phyloP scores from a whole-genome alignment of 2,888 invertebrate genomes.

The Watsonalla binaria region DNA sequence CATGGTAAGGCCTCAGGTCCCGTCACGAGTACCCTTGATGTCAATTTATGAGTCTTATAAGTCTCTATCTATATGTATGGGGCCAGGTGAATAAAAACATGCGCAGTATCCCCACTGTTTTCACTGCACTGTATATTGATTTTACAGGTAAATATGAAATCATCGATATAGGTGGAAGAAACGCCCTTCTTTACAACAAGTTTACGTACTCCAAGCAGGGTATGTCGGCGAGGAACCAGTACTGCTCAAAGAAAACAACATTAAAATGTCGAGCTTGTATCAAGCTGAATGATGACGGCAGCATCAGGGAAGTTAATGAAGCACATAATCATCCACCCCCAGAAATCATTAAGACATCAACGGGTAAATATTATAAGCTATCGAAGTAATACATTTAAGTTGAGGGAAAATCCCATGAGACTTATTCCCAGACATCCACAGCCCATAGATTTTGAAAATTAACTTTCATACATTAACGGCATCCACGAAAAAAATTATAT shows the following conservation, averaged over 20 bases:
- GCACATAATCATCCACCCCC: slow-evolving; percentile 33
- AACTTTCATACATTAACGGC: too few relatives aligned
- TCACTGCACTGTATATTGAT: not conserved
- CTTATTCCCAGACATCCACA: too few relatives aligned
- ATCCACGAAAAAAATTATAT: too few relatives aligned
- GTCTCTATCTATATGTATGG: too few relatives aligned
- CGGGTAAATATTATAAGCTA: not conserved
- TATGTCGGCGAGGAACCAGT: slow-evolving; percentile 2
- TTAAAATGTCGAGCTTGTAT: slow-evolving; percentile 28
- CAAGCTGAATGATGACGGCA: slow-evolving; percentile 7
- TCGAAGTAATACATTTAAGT: not conserved
- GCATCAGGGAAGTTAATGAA: slow-evolving; percentile 11
- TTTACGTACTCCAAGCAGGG: slow-evolving; percentile 16
- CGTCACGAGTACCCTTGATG: too few relatives aligned
- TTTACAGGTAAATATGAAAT: not conserved
- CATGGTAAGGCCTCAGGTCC: too few relatives aligned
- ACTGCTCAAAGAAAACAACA: slow-evolving; percentile 11
- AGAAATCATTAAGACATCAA: not conserved
- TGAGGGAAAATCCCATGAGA: too few relatives aligned
- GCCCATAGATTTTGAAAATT: too few relatives aligned
- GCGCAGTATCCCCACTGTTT: too few relatives aligned
- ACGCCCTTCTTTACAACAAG: slow-evolving; percentile 7
- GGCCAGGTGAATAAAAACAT: too few relatives aligned
- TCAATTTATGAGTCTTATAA: too few relatives aligned
- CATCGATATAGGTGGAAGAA: slow-evolving; percentile 6